Conservation (phyloP, 2,113 vertebrate genomes). For the Corvus cornix region DNA sequence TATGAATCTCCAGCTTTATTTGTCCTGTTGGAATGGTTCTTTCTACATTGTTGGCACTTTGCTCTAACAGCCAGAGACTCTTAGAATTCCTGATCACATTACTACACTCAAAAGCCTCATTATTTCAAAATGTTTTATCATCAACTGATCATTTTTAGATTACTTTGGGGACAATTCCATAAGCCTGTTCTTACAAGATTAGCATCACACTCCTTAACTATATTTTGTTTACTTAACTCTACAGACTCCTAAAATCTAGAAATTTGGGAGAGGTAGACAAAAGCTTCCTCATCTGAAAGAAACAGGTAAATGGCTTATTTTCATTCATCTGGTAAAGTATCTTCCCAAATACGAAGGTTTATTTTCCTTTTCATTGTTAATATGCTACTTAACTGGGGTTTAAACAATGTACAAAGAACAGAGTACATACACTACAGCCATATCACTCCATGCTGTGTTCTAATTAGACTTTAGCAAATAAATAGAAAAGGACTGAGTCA, state of each 20-base stretch:
- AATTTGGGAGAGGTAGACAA: neutral
- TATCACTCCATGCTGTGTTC: neutral
- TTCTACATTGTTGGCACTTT: neutral
- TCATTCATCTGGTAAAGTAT: neutral
- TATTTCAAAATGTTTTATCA: conserved; percentile 33
- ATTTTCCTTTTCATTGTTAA: neutral
- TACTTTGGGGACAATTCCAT: neutral
- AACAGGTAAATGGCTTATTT: neutral
- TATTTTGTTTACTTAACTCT: neutral
- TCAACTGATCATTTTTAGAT: neutral
- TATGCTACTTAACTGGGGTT: neutral
- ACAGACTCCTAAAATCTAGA: neutral
- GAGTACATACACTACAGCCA: neutral
- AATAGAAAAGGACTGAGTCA: neutral
- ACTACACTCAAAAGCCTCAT: conserved; percentile 33
- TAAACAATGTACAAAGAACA: neutral
- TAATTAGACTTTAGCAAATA: neutral
- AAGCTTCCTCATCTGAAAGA: neutral
- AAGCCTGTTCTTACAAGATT: neutral
- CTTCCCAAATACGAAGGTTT: neutral
- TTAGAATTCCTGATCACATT: neutral
- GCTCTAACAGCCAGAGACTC: neutral
- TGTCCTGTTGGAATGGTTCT: conserved; percentile 2
- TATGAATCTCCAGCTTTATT: conserved; percentile 3
- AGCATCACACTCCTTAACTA: neutral